Evolutionary conservation across 2,113 vertebrate genomes (phyloP).

Genomic region (Buteo buteo): DNA sequence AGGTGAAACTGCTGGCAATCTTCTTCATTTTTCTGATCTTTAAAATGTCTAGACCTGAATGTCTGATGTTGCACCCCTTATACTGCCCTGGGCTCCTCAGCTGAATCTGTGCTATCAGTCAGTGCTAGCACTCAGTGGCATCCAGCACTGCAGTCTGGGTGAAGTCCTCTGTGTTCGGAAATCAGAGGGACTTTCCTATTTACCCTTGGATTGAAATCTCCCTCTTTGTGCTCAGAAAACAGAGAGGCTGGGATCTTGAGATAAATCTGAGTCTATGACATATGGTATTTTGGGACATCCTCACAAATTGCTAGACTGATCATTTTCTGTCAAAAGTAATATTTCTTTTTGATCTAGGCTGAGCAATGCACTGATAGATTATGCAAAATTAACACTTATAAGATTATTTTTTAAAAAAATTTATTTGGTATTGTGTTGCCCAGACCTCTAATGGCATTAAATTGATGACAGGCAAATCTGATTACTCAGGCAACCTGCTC

Average conservation of each 20-base stretch:
- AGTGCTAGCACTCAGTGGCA: neutral
- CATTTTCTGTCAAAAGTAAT: neutral
- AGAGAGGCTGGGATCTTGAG: neutral
- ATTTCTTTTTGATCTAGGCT: neutral
- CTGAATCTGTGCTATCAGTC: neutral
- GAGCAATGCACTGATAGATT: neutral
- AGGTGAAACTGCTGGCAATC: neutral
- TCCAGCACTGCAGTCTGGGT: neutral
- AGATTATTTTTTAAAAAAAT: neutral
- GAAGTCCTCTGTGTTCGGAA: neutral
- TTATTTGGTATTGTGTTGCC: neutral
- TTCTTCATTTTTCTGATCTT: constrained; percentile 5
- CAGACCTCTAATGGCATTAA: neutral
- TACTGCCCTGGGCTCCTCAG: neutral
- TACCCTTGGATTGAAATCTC: neutral
- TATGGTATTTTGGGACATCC: neutral
- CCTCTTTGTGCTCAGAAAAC: neutral
- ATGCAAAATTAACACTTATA: neutral
- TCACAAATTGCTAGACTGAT: neutral
- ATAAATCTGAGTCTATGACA: neutral
- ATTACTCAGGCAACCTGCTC: neutral
- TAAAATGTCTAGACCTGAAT: neutral
- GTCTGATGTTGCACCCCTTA: neutral
- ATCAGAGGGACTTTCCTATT: accelerated
- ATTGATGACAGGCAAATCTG: neutral